These are phyloP conservation scores for Drosophila atripex DNA, from an alignment of 2,888 invertebrate species.

Conservation along the genomic window DNA sequence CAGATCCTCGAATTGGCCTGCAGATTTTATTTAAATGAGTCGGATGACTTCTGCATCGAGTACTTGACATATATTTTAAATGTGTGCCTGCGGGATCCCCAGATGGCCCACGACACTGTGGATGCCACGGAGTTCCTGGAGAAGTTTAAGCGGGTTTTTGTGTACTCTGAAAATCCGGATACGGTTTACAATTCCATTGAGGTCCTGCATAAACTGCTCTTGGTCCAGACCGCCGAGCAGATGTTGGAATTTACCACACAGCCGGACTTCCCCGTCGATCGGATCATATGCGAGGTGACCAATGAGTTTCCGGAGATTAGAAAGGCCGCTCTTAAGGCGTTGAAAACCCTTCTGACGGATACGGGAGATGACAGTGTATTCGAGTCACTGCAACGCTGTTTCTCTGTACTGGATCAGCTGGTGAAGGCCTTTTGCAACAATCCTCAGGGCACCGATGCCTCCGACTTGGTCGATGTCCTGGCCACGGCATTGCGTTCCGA, in stretches of 20 bases:
- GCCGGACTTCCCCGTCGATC: constrained; percentile 68
- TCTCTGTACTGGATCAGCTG: constrained; percentile 69
- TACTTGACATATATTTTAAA: constrained; percentile 74
- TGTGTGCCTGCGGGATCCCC: constrained; percentile 75
- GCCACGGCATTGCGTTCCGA: constrained; percentile 73
- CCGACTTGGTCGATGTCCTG: constrained; percentile 70
- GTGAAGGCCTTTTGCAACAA: constrained; percentile 65
- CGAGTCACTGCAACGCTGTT: constrained; percentile 49
- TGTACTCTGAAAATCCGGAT: constrained; percentile 72
- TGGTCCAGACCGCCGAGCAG: constrained; percentile 56
- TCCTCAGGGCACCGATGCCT: constrained; percentile 49
- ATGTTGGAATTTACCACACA: constrained; percentile 55
- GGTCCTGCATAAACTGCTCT: constrained; percentile 69
- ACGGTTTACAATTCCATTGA: constrained; percentile 72
- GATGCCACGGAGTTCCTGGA: constrained; percentile 58
- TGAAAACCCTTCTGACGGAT: constrained; percentile 67
- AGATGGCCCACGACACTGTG: constrained; percentile 55
- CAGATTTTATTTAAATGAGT: constrained; percentile 61
- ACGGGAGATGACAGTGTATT: constrained; percentile 60
- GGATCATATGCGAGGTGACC: constrained; percentile 76
- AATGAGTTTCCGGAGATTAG: constrained; percentile 73
- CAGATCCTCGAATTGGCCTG: constrained; percentile 56
- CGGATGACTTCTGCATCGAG: constrained; percentile 75
- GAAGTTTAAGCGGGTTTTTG: constrained; percentile 63
- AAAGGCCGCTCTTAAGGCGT: constrained; percentile 63